A percentile compares a stretch with the other conserved stretches of the same genome.
Conservation (phyloP, 2,113 vertebrate genomes). For the Coryphaenoides rupestris region DNA sequence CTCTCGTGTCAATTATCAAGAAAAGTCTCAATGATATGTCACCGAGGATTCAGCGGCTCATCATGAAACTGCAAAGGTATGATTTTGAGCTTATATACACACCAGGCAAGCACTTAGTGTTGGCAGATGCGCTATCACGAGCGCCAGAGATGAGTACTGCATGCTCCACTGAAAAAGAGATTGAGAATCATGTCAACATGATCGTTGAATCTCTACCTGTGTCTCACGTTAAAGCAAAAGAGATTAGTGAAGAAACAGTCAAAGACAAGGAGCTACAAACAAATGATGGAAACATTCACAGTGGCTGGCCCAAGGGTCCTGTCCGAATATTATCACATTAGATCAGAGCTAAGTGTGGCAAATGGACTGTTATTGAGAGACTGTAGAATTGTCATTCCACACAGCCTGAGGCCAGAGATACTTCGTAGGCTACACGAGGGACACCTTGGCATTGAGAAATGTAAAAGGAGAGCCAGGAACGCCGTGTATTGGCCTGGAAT, state of each 20-base stretch:
- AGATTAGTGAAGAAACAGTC: conserved; percentile 12
- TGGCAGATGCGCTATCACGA: too few species aligned
- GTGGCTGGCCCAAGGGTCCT: conserved; percentile 6
- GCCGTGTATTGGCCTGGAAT: conserved; percentile 29
- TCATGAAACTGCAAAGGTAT: too few species aligned
- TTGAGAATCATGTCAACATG: too few species aligned
- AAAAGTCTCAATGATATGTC: background rate
- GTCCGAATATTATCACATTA: conserved; percentile 14
- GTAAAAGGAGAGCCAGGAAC: conserved; percentile 22
- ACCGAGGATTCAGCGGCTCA: background rate
- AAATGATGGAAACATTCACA: conserved; percentile 20
- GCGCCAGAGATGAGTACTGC: too few species aligned
- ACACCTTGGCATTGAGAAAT: conserved; percentile 27
- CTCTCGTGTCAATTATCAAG: background rate
- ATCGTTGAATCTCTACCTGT: conserved; percentile 9
- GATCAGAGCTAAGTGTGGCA: conserved; percentile 13
- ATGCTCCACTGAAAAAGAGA: too few species aligned
- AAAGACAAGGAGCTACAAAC: background rate
- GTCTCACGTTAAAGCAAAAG: conserved; percentile 20
- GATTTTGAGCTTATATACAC: too few species aligned
- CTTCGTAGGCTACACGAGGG: conserved; percentile 25
- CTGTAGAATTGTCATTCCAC: conserved; percentile 12
- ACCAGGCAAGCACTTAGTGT: too few species aligned
- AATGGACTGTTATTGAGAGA: conserved; percentile 22
- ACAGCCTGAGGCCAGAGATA: conserved; percentile 8